Evolutionary conservation across 2,113 vertebrate species (phyloP).

Genomic region (Bettongia penicillata): DNA sequence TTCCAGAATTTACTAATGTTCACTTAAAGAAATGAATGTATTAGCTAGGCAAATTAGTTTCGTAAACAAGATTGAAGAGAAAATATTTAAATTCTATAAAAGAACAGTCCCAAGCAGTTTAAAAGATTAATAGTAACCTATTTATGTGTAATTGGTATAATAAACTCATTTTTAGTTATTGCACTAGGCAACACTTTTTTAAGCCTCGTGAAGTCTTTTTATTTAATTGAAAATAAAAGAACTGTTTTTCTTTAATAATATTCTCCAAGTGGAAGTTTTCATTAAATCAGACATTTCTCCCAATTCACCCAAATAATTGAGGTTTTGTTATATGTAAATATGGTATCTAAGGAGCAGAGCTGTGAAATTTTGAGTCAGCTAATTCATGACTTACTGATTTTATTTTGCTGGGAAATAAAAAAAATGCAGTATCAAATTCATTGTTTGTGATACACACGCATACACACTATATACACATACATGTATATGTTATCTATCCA

Average conservation of each 20-base stretch:
- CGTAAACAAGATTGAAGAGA: neutral
- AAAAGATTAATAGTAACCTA: neutral
- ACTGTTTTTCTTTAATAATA: conserved; percentile 35
- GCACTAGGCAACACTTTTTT: conserved; percentile 5
- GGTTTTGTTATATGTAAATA: conserved; percentile 36
- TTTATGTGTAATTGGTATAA: conserved; percentile 13
- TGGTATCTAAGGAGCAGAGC: conserved; percentile 3
- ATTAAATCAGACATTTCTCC: conserved; percentile 4
- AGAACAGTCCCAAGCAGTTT: neutral
- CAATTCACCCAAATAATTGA: neutral
- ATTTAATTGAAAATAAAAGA: conserved; percentile 27
- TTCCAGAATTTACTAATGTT: neutral
- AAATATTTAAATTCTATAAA: neutral
- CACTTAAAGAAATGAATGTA: neutral
- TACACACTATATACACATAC: neutral
- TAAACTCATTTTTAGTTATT: neutral
- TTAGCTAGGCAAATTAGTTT: conserved; percentile 12
- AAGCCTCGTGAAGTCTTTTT: conserved; percentile 17
- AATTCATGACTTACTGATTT: neutral
- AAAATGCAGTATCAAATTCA: neutral
- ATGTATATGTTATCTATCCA: neutral
- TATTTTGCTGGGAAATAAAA: neutral
- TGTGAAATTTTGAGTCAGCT: neutral
- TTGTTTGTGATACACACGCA: neutral
- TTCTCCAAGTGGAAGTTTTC: conserved; percentile 28